phyloP scores from a whole-genome alignment of 1,140 invertebrate species.

The Samia ricini region DNA sequence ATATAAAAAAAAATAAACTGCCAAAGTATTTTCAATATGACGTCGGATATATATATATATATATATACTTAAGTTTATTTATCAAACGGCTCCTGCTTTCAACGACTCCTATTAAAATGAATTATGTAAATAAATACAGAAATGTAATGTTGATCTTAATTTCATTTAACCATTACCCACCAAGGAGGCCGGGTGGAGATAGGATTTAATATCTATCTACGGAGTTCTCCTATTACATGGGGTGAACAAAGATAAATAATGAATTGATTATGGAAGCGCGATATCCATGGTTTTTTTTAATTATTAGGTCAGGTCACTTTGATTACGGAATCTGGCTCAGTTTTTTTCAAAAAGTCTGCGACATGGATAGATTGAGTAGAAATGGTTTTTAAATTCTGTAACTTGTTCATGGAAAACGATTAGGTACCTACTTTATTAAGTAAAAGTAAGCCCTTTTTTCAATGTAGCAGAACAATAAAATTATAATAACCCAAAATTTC shows the following conservation, averaged over 20 bases:
- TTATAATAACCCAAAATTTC: too few relatives aligned
- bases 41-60: background rate
- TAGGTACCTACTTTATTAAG: too few relatives aligned
- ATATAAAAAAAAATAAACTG: too few relatives aligned
- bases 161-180: slow-evolving; percentile 26
- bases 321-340: too few relatives aligned
- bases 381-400: too few relatives aligned
- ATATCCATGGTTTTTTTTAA: background rate
- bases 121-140: slow-evolving; percentile 30
- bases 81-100: background rate
- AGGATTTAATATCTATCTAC: slow-evolving; percentile 27
- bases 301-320: too few relatives aligned
- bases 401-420: too few relatives aligned
- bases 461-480: too few relatives aligned
- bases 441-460: too few relatives aligned
- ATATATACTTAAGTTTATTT: background rate
- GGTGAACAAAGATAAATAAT: slow-evolving; percentile 4
- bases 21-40: too few relatives aligned
- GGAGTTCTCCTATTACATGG: slow-evolving; percentile 28
- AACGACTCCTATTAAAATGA: background rate
- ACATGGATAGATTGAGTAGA: too few relatives aligned
- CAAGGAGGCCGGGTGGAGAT: slow-evolving; percentile 12
- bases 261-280: background rate
- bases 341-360: too few relatives aligned
- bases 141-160: slow-evolving; percentile 29